Evolutionary conservation across 2,888 invertebrate species (phyloP), one percentile per base, ranked within the genome.

Genomic region (Drosophila parthenogenetica): DNA sequence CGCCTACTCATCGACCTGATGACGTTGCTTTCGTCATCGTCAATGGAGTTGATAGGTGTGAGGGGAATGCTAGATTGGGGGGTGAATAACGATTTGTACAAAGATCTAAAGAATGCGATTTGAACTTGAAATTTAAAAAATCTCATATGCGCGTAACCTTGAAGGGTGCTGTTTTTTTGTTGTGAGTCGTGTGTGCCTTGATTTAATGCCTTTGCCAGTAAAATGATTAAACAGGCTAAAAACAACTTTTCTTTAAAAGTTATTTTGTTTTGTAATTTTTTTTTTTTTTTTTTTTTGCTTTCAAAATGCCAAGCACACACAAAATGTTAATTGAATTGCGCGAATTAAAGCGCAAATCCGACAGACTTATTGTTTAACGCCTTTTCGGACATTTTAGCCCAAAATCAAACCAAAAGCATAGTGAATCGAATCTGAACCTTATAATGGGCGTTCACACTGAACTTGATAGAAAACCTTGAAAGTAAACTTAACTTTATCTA

Each of bases 121-220:
- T 87, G 84, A 88, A 83, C 83, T 84, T 84, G 84, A 88, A 88
- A 69, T 86, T 65, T 59, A 68, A 69, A 48, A 64, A 60, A 57
- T 57, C 55, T 67, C 60, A 46, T 49, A 65, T 59, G 51, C 69
- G 35, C 22, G 42, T 72, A 64, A 79, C 82, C 87, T 87, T 82
- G 82, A 61, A 40, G 50, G 50, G 46, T 63, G 50, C 60, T 25
- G 25, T 46, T 16, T 32, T 32, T n/a, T 45, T 37, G 46, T 48
- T 42, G 53, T 5, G 46, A 8, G 22, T 45, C 16, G 17, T 69
- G 53, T 17, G 45, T 51, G 54, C 42, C 42, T 76, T 35, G 42
- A 57, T 79, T 49, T 59, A 60, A 42, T 35, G 40, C 49, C 50
- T 29, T n/a, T 58, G 25, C 39, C 10, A 16, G n/a, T 13, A 40